Conservation (phyloP, 2,888 invertebrate genomes). For the Patella ulyssiponensis region DNA sequence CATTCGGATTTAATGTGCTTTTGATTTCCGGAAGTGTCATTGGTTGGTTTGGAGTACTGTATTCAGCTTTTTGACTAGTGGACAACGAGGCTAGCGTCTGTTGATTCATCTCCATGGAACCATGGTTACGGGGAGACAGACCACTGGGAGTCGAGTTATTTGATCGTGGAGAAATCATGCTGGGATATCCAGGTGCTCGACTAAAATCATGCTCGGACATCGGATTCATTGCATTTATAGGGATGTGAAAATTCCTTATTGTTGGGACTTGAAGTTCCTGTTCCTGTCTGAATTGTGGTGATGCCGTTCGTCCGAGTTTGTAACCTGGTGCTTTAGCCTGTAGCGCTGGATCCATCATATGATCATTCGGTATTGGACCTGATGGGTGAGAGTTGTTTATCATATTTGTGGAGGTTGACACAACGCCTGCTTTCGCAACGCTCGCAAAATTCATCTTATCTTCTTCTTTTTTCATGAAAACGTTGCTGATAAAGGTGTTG, state of each 20-base stretch:
- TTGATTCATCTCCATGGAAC: conserved; percentile 41
- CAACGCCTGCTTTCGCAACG: conserved; percentile 78
- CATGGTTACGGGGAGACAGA: conserved; percentile 41
- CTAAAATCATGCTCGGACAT: conserved; percentile 31
- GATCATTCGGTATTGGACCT: neutral
- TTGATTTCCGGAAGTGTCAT: conserved; percentile 72
- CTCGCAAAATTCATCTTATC: conserved; percentile 80
- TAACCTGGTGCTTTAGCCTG: conserved; percentile 73
- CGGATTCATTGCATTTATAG: conserved; percentile 31
- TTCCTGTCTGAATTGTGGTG: conserved; percentile 37
- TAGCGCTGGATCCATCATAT: conserved; percentile 59
- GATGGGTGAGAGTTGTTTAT: neutral
- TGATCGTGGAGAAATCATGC: conserved; percentile 50
- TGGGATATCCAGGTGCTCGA: conserved; percentile 62
- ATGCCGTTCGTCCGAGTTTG: conserved; percentile 52
- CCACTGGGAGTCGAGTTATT: conserved; percentile 46
- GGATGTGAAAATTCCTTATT: conserved; percentile 76
- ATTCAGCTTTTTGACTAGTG: conserved; percentile 62
- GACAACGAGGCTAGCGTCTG: conserved; percentile 39
- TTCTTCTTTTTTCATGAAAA: conserved; percentile 69
- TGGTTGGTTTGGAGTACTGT: conserved; percentile 68
- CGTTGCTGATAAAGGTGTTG: conserved; percentile 78
- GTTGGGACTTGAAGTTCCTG: conserved; percentile 82
- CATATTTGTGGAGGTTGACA: conserved; percentile 61
- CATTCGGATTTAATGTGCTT: conserved; percentile 83